Evolutionary conservation across 1,140 invertebrate species (phyloP), one percentile per base, ranked within the genome.

Genomic region (Asbolus verrucosus): DNA sequence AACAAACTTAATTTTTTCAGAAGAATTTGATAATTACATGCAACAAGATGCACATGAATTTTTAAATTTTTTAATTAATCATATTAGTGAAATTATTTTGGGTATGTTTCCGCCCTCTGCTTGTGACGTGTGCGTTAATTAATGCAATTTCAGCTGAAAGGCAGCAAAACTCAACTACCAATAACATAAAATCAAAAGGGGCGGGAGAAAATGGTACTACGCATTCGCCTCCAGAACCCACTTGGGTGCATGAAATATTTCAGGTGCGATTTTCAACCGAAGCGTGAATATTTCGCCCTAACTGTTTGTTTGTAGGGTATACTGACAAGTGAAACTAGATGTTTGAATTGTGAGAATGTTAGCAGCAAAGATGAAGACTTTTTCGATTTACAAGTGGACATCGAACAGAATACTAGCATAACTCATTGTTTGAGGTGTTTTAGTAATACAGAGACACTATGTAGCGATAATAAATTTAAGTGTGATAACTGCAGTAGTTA

Each of bases 21-120:
- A 98, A 84, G 91, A 97, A 79, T 99, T 99, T 88, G 97, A 99
- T 84, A 99, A 99, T 83, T 99, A 98, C 80, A 96, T 98, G 92
- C 97, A 99, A 83, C 98, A 99, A 86, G 98, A 99, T 91, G 98
- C 98, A 41, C 98, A 99, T 82, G 98, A 99, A 84, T 99, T 99
- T 86, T 87, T 99, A 43, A 99, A 99, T 83, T 99, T 98, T 83
- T 87, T 99, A 43, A 94, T 99, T 50, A 99, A 99, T 84, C 93
- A 94, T 81, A 95, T 96, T 78, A 95, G 94, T 85, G 94, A 95
- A 86, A 94, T 94, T 73, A 93, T 99, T 76, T 83, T 95, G 81
- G 92, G 92, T 92, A 86, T 89, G 85, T 83, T 65, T 1, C n/a
- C n/a, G n/a, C n/a, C n/a, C n/a, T n/a, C n/a, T n/a, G n/a, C n/a